Percentiles rank a stretch among this genome's conserved stretches.
These are phyloP conservation scores for Terrapene triunguis DNA, from an alignment of 2,113 vertebrate genomes.

Conservation along the genomic window DNA sequence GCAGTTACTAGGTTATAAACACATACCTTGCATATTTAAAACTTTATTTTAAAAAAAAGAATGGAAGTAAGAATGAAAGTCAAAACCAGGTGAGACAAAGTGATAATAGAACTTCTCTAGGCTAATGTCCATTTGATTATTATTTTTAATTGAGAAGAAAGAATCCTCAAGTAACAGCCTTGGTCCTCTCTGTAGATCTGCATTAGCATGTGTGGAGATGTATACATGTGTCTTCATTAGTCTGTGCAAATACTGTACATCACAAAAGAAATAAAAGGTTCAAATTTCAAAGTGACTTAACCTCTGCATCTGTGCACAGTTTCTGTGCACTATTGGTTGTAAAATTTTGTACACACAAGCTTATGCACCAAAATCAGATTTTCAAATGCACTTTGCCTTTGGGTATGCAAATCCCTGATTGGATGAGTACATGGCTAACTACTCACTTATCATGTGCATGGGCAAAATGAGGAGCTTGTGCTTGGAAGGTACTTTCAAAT, in stretches of 20 bases:
- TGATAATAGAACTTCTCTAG: not conserved
- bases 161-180: not conserved
- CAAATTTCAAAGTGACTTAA: not conserved
- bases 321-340: not conserved
- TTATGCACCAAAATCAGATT: too few relatives aligned
- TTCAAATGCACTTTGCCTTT: not conserved
- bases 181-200: not conserved
- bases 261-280: not conserved
- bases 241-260: not conserved
- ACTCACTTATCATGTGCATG: not conserved
- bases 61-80: not conserved
- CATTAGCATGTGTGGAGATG: not conserved
- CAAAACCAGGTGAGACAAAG: not conserved
- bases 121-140: not conserved
- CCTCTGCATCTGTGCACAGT: not conserved
- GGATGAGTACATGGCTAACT: not conserved
- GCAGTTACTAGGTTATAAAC: not conserved
- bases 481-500: not conserved
- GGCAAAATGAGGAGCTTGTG: not conserved
- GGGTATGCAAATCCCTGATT: too few relatives aligned
- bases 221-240: not conserved
- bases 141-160: not conserved
- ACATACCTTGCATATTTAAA: not conserved
- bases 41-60: not conserved
- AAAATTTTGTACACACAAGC: too few relatives aligned